A percentile compares a stretch with the other conserved stretches of the same genome.
Evolutionary conservation across 2,888 invertebrate species (phyloP).

Genomic region (Pseudolycoriella hygida): DNA sequence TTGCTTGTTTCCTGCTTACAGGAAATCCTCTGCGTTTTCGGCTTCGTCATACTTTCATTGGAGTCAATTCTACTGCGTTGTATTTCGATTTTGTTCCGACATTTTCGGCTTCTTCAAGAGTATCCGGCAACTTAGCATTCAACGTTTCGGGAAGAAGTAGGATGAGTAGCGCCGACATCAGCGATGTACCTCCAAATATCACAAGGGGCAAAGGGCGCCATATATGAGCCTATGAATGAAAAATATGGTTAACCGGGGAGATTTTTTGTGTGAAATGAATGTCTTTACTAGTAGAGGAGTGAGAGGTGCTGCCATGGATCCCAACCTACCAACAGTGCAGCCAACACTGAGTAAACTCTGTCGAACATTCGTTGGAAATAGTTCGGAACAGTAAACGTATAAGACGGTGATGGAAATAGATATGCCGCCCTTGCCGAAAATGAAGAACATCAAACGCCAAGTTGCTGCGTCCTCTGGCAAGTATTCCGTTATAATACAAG

Average conservation of each 20-base stretch:
- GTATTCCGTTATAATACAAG: slow-evolving; percentile 22
- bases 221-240: no score
- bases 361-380: slow-evolving; percentile 50
- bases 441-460: slow-evolving; percentile 30
- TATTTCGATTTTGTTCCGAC: slow-evolving; percentile 17
- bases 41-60: no score
- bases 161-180: slow-evolving; percentile 36
- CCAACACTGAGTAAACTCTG: slow-evolving; percentile 47
- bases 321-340: slow-evolving; percentile 49
- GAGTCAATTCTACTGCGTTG: no score
- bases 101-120: slow-evolving; percentile 38
- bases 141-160: slow-evolving; percentile 45
- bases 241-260: no score
- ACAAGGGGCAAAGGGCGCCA: slow-evolving; percentile 31
- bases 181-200: slow-evolving; percentile 37
- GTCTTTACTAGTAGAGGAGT: slow-evolving; percentile 36
- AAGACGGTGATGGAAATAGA: slow-evolving; percentile 47
- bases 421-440: slow-evolving; percentile 45
- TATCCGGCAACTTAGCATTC: slow-evolving; percentile 39
- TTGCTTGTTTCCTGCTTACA: no score
- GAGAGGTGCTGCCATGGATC: slow-evolving; percentile 52
- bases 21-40: no score
- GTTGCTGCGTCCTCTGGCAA: slow-evolving; percentile 12
- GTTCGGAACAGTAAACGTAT: slow-evolving; percentile 50
- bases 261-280: background rate